phyloP scores from a whole-genome alignment of 2,888 invertebrate genomes.

The Drosophila gaucha region DNA sequence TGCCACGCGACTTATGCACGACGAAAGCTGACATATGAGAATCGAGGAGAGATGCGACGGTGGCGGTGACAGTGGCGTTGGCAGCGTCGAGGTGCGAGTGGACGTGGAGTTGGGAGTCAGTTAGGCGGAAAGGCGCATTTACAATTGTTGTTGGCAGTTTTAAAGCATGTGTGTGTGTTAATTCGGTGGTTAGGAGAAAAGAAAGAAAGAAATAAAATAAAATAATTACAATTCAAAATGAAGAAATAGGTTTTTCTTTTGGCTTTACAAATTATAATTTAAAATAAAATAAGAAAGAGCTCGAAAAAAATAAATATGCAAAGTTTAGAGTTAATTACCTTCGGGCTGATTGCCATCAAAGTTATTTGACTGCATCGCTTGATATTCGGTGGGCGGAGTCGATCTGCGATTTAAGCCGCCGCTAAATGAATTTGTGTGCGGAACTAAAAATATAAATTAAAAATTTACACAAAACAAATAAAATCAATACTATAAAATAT shows the following conservation, averaged over 20 bases:
- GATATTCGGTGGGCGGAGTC: conserved; percentile 81
- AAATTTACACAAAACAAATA: conserved; percentile 21
- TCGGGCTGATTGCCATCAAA: conserved; percentile 77
- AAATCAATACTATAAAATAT: conserved; percentile 5
- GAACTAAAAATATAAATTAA: conserved; percentile 72
- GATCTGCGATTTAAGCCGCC: conserved; percentile 74
- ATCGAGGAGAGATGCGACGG: conserved; percentile 20
- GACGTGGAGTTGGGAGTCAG: conserved; percentile 28
- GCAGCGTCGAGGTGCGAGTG: conserved; percentile 36
- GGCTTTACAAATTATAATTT: conserved; percentile 14
- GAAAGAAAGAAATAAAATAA: conserved; percentile 30
- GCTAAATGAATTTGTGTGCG: conserved; percentile 75
- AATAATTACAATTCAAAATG: conserved; percentile 32
- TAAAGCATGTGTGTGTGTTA: conserved; percentile 34
- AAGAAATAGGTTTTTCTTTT: conserved; percentile 18
- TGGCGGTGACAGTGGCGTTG: conserved; percentile 10
- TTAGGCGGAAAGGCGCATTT: conserved; percentile 35
- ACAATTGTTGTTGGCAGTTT: conserved; percentile 31
- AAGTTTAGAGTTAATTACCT: conserved; percentile 73
- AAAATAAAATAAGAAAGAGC: conserved; percentile 12
- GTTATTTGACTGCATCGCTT: conserved; percentile 75
- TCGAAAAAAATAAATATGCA: neutral
- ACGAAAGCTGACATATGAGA: conserved; percentile 86
- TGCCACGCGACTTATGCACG: conserved; percentile 91
- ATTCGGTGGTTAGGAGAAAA: conserved; percentile 36